These are phyloP conservation scores for Sceliomorpha sp. DNA, from an alignment of 2,888 invertebrate species.

Conservation along the genomic window DNA sequence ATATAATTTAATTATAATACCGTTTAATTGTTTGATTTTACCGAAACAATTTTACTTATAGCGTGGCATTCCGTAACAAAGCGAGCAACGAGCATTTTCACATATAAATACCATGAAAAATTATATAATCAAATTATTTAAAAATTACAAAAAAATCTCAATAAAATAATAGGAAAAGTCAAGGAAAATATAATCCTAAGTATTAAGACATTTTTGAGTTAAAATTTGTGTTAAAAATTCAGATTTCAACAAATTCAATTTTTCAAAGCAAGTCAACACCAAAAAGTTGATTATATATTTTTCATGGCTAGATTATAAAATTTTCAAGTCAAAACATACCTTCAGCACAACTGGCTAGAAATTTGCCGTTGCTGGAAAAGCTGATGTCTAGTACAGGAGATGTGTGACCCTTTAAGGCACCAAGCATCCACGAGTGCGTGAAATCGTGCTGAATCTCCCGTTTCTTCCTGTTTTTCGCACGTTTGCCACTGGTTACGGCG, in stretches of 20 bases:
- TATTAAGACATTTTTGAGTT: too few species aligned
- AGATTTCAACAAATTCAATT: too few species aligned
- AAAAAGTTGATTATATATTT: slow-evolving; percentile 7
- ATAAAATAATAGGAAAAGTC: too few species aligned
- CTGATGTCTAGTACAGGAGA: slow-evolving; percentile 88
- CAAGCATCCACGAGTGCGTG: slow-evolving; percentile 85
- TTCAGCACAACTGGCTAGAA: slow-evolving; percentile 90
- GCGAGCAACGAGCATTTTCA: slow-evolving; percentile 11
- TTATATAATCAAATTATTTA: too few species aligned
- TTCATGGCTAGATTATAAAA: neutral
- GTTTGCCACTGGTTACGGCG: too few species aligned
- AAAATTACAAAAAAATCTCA: too few species aligned
- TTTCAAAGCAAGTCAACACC: neutral
- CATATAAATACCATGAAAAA: neutral
- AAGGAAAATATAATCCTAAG: too few species aligned
- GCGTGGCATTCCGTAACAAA: slow-evolving; percentile 11
- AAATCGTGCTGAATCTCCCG: slow-evolving; percentile 75
- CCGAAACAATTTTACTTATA: neutral
- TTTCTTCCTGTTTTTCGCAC: slow-evolving; percentile 72
- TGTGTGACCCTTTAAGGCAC: slow-evolving; percentile 91
- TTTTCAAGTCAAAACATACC: slow-evolving; percentile 82
- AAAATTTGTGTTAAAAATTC: too few species aligned
- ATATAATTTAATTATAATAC: too few species aligned
- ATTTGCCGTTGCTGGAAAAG: slow-evolving; percentile 92
- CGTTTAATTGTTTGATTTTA: too few species aligned